Evolutionary conservation across 2,113 vertebrate species (phyloP), one percentile per base, ranked within the genome.

Genomic region (Lagenorhynchus albirostris): DNA sequence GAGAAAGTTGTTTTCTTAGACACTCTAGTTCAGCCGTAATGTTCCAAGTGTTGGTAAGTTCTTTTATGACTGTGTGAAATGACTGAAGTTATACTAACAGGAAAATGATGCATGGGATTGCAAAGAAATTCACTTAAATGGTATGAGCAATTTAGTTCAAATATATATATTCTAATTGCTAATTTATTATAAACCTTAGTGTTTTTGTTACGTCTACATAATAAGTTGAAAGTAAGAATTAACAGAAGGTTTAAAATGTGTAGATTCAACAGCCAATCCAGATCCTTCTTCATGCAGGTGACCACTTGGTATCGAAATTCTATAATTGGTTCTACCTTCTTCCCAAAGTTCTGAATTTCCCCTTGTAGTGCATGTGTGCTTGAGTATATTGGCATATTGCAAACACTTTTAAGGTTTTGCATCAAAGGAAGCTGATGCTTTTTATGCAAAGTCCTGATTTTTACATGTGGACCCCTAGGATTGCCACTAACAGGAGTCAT

Each of bases 401-500:
- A 67, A 95, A 73, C n/a, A 88, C 26, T 65, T 86, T 47, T 13
- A 71, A 93, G 55, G 38, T 87, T 96, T 94, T 87, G 62, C 95
- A 90, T 84, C 68, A 88, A 94, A 85, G 17, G n/a, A 41, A 70
- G 25, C 29, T 83, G 38, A 82, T 87, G 41, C 10, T 36, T 88
- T 90, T 86, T 77, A 70, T 44, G 33, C 71, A 94, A 87, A 92
- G 79, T 62, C 21, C 80, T 92, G 81, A 96, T 68, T 96, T 94
- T 88, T 94, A 85, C 76, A 86, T 94, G 41, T 63, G 68, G 82
- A 68, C 95, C 87, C 79, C 71, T 70, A 71, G 58, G 26, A 82
- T 41, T 92, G 92, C 96, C 62, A 95, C 74, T 89, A 98, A 98
- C 88, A 98, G 74, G 94, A 98, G 93, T 70, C 96, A 29, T 95